Evolutionary conservation across 1,140 invertebrate genomes (phyloP), one percentile per base, ranked within the genome.

Genomic region (Penaeus vannamei): DNA sequence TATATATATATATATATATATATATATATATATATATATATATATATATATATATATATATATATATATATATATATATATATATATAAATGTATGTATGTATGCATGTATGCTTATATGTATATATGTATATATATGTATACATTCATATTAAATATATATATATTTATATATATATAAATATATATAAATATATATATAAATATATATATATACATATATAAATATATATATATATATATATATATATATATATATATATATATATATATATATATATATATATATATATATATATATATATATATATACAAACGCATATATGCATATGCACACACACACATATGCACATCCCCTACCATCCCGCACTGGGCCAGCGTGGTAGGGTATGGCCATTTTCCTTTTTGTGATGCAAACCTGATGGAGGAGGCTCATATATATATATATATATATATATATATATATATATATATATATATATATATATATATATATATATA

Each of bases 111-210:
- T 69, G 29, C 29, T n/a, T 69, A 69, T 69, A 69, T 69, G 29
- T 69, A 69, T 69, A 69, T 69, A 69, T 69, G 29, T 69, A 69
- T 69, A 69, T 69, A 69, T 69, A 69, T 7, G n/a, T n/a, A n/a
- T n/a, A n/a, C n/a, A n/a, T n/a, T n/a, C n/a, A 69, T 69, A 7
- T 7, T 69, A 69, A n/a, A 69, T 69, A 69, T 69, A 19, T 19
- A 69, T 69, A 69, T 19, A 69, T 69, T 7, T n/a, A 72, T 72
- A 72, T n/a, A 72, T 72, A 72, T 23, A n/a, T 72, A 72, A 2
- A 72, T 72, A 72, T 72, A 72, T 72, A 72, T 72, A 72, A 23
- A 72, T 72, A 72, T 72, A 72, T 72, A 72, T 72, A 72, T 72
- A 72, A 23, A 72, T 72, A 72, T 72, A n/a, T 72, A 72, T 72